Evolutionary conservation across 2,888 invertebrate genomes (phyloP).

Genomic region (Myopa testacea): DNA sequence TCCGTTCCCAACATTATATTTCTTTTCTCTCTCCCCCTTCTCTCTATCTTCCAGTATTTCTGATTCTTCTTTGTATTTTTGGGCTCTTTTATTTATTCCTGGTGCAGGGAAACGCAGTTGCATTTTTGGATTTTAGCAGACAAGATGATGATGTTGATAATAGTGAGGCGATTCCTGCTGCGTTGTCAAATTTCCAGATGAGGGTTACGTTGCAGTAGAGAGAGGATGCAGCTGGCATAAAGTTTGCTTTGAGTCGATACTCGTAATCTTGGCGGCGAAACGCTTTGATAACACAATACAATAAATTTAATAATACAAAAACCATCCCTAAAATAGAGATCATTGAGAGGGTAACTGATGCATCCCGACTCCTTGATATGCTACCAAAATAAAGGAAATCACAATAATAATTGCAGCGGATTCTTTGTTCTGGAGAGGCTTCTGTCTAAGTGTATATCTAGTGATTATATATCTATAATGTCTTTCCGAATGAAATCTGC

Average conservation of each 20-base stretch:
- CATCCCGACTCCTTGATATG: too few relatives aligned
- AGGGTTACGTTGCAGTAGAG: neutral
- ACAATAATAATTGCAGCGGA: too few relatives aligned
- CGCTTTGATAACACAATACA: neutral
- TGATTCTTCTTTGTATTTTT: neutral
- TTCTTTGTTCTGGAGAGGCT: too few relatives aligned
- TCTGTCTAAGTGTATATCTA: neutral
- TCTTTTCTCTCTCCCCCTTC: neutral
- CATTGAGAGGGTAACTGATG: neutral
- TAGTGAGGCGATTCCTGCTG: conserved; percentile 21
- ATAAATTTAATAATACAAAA: neutral
- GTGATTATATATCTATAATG: too few relatives aligned
- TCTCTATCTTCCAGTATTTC: neutral
- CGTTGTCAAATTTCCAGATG: conserved; percentile 32
- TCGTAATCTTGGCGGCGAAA: neutral
- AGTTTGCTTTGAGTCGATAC: conserved; percentile 9
- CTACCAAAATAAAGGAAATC: neutral
- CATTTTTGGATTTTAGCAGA: neutral
- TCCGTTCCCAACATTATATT: conserved; percentile 14
- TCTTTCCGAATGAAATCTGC: neutral
- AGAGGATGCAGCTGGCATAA: conserved; percentile 22
- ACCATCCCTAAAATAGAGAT: conserved; percentile 27
- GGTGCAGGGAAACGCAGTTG: conserved; percentile 22
- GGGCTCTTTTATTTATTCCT: neutral
- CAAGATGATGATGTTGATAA: neutral